Percentiles rank a stretch among this genome's conserved stretches.
Evolutionary conservation across 1,140 invertebrate species (phyloP).

Genomic region (Phocides pigmalion): DNA sequence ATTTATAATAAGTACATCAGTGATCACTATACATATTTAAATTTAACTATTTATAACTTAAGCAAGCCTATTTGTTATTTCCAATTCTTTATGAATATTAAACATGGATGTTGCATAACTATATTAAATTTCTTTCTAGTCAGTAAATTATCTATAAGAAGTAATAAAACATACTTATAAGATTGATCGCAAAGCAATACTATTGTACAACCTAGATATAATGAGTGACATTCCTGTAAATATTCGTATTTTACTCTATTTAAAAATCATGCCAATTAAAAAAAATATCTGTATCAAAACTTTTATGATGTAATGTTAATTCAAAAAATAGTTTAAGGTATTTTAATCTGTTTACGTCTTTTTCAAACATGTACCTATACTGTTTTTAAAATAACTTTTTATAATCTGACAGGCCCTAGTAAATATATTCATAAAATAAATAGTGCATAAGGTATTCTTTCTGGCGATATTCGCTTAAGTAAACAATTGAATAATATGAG

Average conservation of each 20-base stretch:
- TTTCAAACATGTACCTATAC: no score
- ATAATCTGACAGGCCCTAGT: neutral
- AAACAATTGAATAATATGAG: neutral
- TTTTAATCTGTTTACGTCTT: no score
- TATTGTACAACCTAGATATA: conserved; percentile 22
- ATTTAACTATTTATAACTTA: neutral
- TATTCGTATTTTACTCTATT: neutral
- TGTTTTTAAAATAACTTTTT: neutral
- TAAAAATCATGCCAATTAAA: no score
- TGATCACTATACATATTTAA: no score
- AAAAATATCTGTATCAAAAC: no score
- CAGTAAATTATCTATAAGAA: conserved; percentile 8
- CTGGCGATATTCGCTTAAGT: neutral
- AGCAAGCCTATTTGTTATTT: neutral
- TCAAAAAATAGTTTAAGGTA: no score
- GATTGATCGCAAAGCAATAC: conserved; percentile 22
- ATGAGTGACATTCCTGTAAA: conserved; percentile 15
- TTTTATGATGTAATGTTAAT: no score
- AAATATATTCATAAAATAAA: neutral
- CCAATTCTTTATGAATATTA: neutral
- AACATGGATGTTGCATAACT: neutral
- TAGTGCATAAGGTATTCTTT: neutral
- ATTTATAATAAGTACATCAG: no score
- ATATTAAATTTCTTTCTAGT: conserved; percentile 3
- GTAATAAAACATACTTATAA: conserved; percentile 16